A percentile compares a stretch with the other conserved stretches of the same genome.
phyloP scores from a whole-genome alignment of 2,888 invertebrate genomes.

The Alviniconcha strummeri region DNA sequence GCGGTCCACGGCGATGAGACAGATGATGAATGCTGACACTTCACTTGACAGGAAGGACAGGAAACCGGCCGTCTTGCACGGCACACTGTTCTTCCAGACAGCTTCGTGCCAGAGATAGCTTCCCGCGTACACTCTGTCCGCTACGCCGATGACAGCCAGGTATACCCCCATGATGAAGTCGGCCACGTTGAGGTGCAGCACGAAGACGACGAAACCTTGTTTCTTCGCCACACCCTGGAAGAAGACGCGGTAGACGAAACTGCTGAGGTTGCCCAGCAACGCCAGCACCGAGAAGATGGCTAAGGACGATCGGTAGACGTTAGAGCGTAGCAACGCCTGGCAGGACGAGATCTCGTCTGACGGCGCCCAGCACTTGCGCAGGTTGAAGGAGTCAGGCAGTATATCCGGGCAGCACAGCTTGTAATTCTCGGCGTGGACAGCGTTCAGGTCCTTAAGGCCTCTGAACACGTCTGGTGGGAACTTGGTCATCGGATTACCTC shows the following conservation, averaged over 20 bases:
- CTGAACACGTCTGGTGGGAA: constrained; percentile 10
- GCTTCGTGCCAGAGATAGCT: constrained; percentile 49
- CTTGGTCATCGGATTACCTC: constrained; percentile 15
- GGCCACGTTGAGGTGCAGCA: constrained; percentile 27
- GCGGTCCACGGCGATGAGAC: constrained; percentile 80
- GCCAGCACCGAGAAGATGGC: constrained; percentile 10
- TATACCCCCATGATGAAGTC: constrained; percentile 53
- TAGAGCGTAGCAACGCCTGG: constrained; percentile 18
- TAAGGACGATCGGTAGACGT: constrained; percentile 12
- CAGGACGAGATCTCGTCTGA: constrained; percentile 33
- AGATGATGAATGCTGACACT: constrained; percentile 79
- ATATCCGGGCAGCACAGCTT: constrained; percentile 26
- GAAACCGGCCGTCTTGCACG: constrained; percentile 53
- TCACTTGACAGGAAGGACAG: constrained; percentile 75
- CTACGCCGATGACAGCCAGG: constrained; percentile 48
- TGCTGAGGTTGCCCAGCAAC: constrained; percentile 17
- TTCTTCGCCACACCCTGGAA: too few relatives aligned
- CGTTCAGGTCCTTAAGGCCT: constrained; percentile 3
- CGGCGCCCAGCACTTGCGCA: constrained; percentile 11
- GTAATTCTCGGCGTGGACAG: constrained; percentile 30
- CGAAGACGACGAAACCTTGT: too few relatives aligned
- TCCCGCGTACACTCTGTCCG: constrained; percentile 49
- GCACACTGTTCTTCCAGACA: constrained; percentile 46
- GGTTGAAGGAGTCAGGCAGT: constrained; percentile 3
- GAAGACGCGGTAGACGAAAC: constrained; percentile 3